Percentiles rank a stretch among this genome's conserved stretches.
phyloP scores from a whole-genome alignment of 1,140 invertebrate genomes.

The Paraescarpia echinospica region DNA sequence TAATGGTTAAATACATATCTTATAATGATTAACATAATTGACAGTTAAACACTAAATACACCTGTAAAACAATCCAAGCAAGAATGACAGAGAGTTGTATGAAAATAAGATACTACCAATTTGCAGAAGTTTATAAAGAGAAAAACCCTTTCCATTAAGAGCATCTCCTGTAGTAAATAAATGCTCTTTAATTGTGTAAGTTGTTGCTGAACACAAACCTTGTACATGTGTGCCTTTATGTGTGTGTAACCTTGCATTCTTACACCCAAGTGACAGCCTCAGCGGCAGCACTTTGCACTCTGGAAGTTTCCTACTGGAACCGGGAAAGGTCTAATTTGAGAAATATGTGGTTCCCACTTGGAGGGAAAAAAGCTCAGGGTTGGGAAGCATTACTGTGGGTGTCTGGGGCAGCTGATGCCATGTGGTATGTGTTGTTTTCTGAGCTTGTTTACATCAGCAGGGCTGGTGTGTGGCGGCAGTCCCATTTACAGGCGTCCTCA shows the following conservation, averaged over 20 bases:
- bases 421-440: constrained; percentile 5
- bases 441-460: background rate
- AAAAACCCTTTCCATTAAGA: background rate
- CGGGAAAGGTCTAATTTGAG: background rate
- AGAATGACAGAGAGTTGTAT: background rate
- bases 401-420: background rate
- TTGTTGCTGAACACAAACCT: background rate
- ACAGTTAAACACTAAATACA: background rate
- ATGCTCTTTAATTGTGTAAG: background rate
- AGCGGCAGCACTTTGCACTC: background rate
- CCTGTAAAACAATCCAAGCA: background rate
- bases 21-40: background rate
- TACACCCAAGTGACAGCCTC: background rate
- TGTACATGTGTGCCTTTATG: background rate
- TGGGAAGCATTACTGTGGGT: background rate
- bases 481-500: background rate
- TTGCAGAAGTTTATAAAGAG: background rate
- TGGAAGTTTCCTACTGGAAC: background rate
- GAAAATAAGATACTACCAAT: background rate
- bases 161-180: background rate
- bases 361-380: background rate
- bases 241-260: background rate
- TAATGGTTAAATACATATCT: background rate
- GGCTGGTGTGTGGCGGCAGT: background rate
- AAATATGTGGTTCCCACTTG: background rate